Base-by-base conservation (phyloP, 2,888 invertebrate genomes). In the Pheosia tremula region DNA sequence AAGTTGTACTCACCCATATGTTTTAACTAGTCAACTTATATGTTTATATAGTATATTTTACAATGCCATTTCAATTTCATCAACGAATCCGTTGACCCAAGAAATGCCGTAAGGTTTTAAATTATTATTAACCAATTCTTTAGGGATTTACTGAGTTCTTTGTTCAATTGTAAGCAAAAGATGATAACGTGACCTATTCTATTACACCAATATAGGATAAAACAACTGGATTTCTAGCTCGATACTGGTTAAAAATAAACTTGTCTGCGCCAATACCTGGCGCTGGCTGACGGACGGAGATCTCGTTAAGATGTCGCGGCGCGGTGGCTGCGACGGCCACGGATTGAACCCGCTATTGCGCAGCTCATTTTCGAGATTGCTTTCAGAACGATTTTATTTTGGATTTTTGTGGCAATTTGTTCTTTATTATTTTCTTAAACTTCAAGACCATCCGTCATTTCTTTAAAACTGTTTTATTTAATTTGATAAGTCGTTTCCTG, bases 281-380 rank as follows among this genome's bases (percentile, higher is more conserved):
- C 56, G 56, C 3, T 41, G 56, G 56, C 41, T 74, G 80, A 81
- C 74, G 60, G 73, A 73, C 72, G 63, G 75, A 71, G 77, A 84
- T 83, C 82, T 83, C 77, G 80, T 85, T 85, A 73, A 83, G 84
- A 85, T 84, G 81, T 80, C 78, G 66, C 71, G 61, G 71, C 60
- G 37, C 52, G 9, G 13, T 8, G 24, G 50, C 8, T 5, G 50
- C 11, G 53, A 38, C 53, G 53, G 36, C 13, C 53, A 0, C 50
- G 37, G 37, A 53, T 53, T 53, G 37, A 9, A 53, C 53, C 5
- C 53, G 9, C 6, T 11, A 4, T 11, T 53, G 2, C 37, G 37
- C n/a, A 6, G 10, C 38, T 53, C 53, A 53, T 53, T 53, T 37
- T 38, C 53, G 53, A 53, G 53, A 53, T 53, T 53, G 36, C 53